Percentiles rank a stretch among this genome's conserved stretches.
Conservation (phyloP, 1,140 invertebrate genomes). For the Gyrodactylus salaris region DNA sequence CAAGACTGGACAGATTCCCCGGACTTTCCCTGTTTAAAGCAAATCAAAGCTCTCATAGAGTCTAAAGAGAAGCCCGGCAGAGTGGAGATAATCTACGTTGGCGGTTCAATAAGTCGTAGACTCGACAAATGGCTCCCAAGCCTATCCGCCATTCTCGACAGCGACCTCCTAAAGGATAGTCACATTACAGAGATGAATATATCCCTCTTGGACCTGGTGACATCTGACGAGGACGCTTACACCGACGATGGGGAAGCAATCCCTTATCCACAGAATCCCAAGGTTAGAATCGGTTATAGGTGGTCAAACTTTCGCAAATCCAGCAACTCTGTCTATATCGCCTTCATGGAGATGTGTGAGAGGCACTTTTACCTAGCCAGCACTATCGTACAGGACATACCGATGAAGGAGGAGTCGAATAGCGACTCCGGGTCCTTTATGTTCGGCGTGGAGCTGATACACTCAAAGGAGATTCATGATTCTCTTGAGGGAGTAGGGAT, state of each 20-base stretch:
- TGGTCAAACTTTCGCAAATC: background rate
- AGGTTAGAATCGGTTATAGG: background rate
- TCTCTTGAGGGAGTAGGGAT: background rate
- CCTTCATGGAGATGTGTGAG: background rate
- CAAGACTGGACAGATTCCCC: background rate
- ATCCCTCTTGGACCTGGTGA: background rate
- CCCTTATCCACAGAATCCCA: background rate
- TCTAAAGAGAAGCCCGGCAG: background rate
- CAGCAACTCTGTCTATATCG: background rate
- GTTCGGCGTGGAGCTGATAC: conserved; percentile 3
- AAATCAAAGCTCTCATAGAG: background rate
- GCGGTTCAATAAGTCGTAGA: background rate
- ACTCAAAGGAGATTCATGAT: background rate
- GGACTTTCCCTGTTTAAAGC: background rate
- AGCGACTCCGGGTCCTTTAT: background rate
- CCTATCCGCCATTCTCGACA: background rate
- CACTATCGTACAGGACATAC: conserved; percentile 3
- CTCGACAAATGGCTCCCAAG: background rate
- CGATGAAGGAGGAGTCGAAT: conserved; percentile 3
- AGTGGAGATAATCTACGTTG: background rate
- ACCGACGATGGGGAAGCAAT: no score
- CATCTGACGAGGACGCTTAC: background rate
- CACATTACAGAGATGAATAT: background rate
- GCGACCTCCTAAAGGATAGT: background rate
- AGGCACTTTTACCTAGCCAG: background rate